Evolutionary conservation across 2,113 vertebrate species (phyloP).

Genomic region (Aspidoscelis tigris): DNA sequence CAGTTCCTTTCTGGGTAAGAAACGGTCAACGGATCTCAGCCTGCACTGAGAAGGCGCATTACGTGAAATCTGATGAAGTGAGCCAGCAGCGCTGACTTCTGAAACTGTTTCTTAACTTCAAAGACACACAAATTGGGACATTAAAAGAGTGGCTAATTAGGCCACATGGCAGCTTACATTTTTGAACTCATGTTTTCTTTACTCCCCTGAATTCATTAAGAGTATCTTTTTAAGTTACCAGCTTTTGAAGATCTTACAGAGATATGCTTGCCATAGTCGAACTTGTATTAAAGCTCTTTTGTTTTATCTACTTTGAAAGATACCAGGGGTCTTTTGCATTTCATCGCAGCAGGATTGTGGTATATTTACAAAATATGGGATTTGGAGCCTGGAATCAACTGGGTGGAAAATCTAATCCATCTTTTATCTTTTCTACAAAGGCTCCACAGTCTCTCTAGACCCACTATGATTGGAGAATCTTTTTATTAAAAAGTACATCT

Average conservation of each 20-base stretch:
- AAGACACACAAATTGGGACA: background rate
- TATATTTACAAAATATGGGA: conserved; percentile 35
- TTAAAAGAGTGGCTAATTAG: background rate
- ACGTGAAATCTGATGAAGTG: background rate
- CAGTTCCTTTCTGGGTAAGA: rapidly evolving
- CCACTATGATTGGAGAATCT: conserved; percentile 44
- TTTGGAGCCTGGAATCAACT: conserved; percentile 50
- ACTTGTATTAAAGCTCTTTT: background rate
- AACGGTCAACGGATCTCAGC: background rate
- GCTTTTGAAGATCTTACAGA: conserved; percentile 14
- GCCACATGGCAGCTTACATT: background rate
- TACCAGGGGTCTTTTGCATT: background rate
- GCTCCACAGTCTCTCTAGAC: conserved; percentile 58
- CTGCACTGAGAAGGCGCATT: background rate
- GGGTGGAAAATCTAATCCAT: conserved; percentile 60
- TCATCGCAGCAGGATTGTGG: conserved; percentile 24
- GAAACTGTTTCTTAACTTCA: background rate
- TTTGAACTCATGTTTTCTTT: background rate
- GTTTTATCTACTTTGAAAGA: background rate
- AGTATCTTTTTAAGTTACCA: background rate
- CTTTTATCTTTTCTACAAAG: conserved; percentile 65
- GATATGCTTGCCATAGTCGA: background rate
- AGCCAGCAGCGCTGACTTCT: background rate
- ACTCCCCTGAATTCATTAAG: background rate
- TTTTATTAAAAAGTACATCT: conserved; percentile 44